Evolutionary conservation across 2,888 invertebrate species (phyloP).

Genomic region (Lycia hirtaria): DNA sequence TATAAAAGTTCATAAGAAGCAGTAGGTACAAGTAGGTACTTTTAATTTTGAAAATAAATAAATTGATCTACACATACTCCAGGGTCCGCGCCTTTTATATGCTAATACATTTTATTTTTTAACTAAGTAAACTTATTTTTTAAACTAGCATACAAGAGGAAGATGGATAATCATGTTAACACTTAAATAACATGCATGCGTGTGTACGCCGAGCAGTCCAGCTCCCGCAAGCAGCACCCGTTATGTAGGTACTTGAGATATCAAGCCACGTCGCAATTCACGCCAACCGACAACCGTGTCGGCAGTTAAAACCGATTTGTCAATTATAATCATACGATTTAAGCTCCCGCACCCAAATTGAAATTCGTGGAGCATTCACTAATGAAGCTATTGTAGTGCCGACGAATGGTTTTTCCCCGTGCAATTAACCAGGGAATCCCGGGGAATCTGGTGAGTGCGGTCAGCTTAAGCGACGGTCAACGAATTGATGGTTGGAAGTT

Average conservation of each 20-base stretch:
- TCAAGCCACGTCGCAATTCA: slow-evolving; percentile 3
- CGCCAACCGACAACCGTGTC: slow-evolving; percentile 20
- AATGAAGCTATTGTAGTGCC: slow-evolving; percentile 67
- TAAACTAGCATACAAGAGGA: too few relatives aligned
- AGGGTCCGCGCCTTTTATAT: too few relatives aligned
- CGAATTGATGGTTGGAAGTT: slow-evolving; percentile 35
- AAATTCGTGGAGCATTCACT: slow-evolving; percentile 58
- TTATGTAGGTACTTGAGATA: neutral
- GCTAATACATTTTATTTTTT: too few relatives aligned
- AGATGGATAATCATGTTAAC: too few relatives aligned
- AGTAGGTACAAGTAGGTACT: too few relatives aligned
- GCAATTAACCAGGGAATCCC: slow-evolving; percentile 66
- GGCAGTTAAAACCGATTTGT: slow-evolving; percentile 49
- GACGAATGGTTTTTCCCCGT: slow-evolving; percentile 61
- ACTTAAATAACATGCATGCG: too few relatives aligned
- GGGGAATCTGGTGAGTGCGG: slow-evolving; percentile 60
- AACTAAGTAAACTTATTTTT: too few relatives aligned
- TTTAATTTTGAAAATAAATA: too few relatives aligned
- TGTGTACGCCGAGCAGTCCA: too few relatives aligned
- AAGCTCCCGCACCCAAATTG: slow-evolving; percentile 56
- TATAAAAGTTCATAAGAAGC: too few relatives aligned
- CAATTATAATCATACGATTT: slow-evolving; percentile 58
- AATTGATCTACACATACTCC: too few relatives aligned
- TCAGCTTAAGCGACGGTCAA: slow-evolving; percentile 55
- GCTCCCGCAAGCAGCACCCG: neutral